Evolutionary conservation across 1,140 invertebrate species (phyloP).

Genomic region (Macrocentrus cingulum): DNA sequence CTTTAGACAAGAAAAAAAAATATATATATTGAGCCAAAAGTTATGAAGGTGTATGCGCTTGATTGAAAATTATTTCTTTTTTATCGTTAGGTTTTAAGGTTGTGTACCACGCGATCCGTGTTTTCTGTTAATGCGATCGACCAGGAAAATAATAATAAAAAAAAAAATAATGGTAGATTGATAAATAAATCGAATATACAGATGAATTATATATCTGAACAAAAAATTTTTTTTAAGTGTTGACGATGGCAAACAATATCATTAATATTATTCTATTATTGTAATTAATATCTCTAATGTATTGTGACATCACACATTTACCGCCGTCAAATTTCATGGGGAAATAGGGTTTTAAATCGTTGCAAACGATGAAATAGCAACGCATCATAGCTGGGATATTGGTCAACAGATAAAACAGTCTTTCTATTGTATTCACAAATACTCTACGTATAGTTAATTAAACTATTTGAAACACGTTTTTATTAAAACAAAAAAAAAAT

Average conservation of each 20-base stretch:
- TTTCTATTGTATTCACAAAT: conserved; percentile 53
- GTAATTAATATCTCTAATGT: conserved; percentile 52
- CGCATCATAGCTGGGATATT: conserved; percentile 26
- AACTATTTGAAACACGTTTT: conserved; percentile 51
- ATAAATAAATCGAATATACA: conserved; percentile 37
- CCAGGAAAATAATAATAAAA: conserved; percentile 36
- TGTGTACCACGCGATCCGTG: conserved; percentile 43
- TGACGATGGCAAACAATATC: conserved; percentile 51
- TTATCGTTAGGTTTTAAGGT: conserved; percentile 41
- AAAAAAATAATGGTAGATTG: conserved; percentile 26
- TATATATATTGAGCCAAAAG: conserved; percentile 25
- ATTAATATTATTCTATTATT: conserved; percentile 52
- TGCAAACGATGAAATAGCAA: conserved; percentile 19
- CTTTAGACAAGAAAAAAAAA: conserved; percentile 26
- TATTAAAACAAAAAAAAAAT: conserved; percentile 40
- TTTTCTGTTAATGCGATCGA: conserved; percentile 45
- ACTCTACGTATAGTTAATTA: conserved; percentile 43
- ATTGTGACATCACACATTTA: conserved; percentile 41
- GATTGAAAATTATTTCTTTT: conserved; percentile 44
- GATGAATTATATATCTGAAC: conserved; percentile 41
- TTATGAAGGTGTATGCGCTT: conserved; percentile 37
- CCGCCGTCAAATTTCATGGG: conserved; percentile 39
- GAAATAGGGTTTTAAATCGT: conserved; percentile 28
- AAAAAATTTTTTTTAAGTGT: conserved; percentile 39
- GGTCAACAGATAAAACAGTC: conserved; percentile 39